phyloP scores from a whole-genome alignment of 1,140 invertebrate species.

The Wasmannia auropunctata region DNA sequence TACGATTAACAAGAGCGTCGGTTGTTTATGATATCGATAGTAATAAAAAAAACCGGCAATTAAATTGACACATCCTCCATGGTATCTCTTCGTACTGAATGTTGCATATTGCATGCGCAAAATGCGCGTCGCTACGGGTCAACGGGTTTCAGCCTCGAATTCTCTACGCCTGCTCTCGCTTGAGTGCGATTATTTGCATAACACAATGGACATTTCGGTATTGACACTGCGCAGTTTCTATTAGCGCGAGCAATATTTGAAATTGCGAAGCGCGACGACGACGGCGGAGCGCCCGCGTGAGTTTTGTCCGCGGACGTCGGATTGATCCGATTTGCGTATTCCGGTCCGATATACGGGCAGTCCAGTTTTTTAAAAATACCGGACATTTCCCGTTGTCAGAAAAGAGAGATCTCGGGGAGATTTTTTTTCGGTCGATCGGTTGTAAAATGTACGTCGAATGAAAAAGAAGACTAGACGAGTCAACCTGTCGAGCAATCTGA shows the following conservation, averaged over 20 bases:
- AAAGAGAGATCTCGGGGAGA: background rate
- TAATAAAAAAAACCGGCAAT: constrained; percentile 45
- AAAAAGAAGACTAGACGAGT: constrained; percentile 19
- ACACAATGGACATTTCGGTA: constrained; percentile 48
- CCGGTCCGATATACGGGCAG: background rate
- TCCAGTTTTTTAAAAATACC: constrained; percentile 24
- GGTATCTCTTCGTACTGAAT: constrained; percentile 17
- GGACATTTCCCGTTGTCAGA: constrained; percentile 2
- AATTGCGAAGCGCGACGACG: constrained; percentile 36
- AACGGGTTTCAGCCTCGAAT: constrained; percentile 20
- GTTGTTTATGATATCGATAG: background rate
- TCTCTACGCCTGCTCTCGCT: background rate
- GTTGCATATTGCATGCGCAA: constrained; percentile 13
- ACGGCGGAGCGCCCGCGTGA: constrained; percentile 32
- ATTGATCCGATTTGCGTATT: constrained; percentile 27
- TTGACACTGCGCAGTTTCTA: constrained; percentile 50
- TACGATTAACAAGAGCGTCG: background rate
- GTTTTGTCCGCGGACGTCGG: background rate
- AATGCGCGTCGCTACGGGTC: constrained; percentile 17
- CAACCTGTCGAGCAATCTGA: background rate
- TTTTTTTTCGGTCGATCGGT: constrained; percentile 2
- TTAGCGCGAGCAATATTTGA: constrained; percentile 52
- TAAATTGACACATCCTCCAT: constrained; percentile 23
- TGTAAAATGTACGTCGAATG: constrained; percentile 18
- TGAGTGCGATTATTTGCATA: constrained; percentile 49